These are phyloP conservation scores for Philopotamus ludificatus DNA, from an alignment of 1,140 invertebrate species.

Conservation along the genomic window DNA sequence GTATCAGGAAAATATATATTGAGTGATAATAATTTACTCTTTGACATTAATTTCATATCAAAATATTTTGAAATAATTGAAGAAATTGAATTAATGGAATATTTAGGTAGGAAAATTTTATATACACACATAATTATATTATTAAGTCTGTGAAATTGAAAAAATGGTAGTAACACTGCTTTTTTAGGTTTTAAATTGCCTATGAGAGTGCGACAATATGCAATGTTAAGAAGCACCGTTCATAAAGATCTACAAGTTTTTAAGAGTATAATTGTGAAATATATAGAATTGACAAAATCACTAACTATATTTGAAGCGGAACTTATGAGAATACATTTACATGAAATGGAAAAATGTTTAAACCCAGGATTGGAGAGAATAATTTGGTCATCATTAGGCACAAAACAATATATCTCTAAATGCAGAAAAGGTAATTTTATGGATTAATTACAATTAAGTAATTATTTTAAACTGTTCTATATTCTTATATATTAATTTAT, in stretches of 20 bases:
- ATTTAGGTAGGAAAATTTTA: constrained; percentile 50
- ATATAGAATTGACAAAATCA: constrained; percentile 60
- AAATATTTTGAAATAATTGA: constrained; percentile 71
- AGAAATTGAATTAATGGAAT: constrained; percentile 74
- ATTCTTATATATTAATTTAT: constrained; percentile 3
- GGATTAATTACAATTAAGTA: background rate
- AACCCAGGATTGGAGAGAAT: constrained; percentile 76
- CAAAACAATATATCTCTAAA: constrained; percentile 67
- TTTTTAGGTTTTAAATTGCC: constrained; percentile 66
- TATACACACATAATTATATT: background rate
- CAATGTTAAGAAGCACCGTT: constrained; percentile 68
- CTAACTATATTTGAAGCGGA: constrained; percentile 65
- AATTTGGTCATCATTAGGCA: constrained; percentile 81
- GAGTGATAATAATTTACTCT: constrained; percentile 64
- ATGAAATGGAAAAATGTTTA: constrained; percentile 73
- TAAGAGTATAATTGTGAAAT: constrained; percentile 59
- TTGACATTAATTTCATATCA: constrained; percentile 65
- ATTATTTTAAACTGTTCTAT: background rate
- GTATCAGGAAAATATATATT: constrained; percentile 49
- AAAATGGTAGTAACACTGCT: background rate
- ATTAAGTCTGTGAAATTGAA: constrained; percentile 1
- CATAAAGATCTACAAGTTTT: constrained; percentile 63
- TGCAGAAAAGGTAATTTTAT: constrained; percentile 50
- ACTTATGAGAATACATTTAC: constrained; percentile 66
- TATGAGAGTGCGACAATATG: constrained; percentile 63